Base-by-base conservation (phyloP, 1,140 invertebrate genomes). In the Oryzaephilus surinamensis region DNA sequence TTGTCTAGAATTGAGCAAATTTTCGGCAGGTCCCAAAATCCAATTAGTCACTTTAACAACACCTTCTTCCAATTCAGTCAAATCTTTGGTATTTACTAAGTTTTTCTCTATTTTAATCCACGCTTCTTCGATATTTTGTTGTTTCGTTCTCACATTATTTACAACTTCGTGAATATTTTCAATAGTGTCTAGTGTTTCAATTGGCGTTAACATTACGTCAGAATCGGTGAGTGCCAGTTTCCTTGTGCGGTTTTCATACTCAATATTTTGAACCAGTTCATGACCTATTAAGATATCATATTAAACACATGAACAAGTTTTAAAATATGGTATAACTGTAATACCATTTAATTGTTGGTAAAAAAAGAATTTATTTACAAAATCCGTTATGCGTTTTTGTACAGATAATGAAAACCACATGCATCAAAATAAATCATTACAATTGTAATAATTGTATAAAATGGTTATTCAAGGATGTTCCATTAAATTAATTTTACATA, bases 1-100 rank as follows among this genome's bases (percentile, higher is more conserved):
- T 38, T 69, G 71, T 45, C 81, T 75, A 1, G 73, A 71, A 41
- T 77, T 77, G 10, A 84, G 58, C 57, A 83, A 66, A 38, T 72
- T 73, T 54, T 85, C 81, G 1, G 79, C 83, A 31, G 77, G 74
- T 26, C 79, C 77, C 11, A 84, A 56, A 32, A 86, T 81, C 83
- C 82, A 86, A 49, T 82, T 77, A 6, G 78, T 79, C 10, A 86
- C 81, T 52, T 66, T 67, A 18, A 69, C 65, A 36, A 81, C 72
- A 23, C 75, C 74, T 51, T 76, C 67, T 47, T 78, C 77, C 2
- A 81, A 54, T 6, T 65, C 61, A 24, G 63, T 58, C 33, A 79
- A 65, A 50, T 79, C 74, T 56, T 73, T 74, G 28, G 73, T 69
- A 45, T 69, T 67, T 30, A 72, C 67, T 23, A 79, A 54, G 49